phyloP scores from a whole-genome alignment of 2,113 vertebrate genomes.

The Turnix velox region DNA sequence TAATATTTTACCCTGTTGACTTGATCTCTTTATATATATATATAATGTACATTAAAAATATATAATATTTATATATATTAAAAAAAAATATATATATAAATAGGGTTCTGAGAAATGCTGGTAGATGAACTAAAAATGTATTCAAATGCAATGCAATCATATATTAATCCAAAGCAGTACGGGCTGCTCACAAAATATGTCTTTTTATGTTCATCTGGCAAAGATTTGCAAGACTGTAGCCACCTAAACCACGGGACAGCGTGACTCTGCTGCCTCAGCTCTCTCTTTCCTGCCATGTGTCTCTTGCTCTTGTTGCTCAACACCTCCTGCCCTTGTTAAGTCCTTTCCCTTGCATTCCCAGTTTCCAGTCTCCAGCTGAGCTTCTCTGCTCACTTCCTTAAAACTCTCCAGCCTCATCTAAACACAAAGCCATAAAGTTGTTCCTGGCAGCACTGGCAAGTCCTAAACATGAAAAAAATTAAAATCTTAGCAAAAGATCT shows the following conservation, averaged over 20 bases:
- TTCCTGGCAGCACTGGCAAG: background rate
- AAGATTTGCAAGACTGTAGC: background rate
- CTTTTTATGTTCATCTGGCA: background rate
- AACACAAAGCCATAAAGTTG: background rate
- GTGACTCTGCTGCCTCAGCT: background rate
- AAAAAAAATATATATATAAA: background rate
- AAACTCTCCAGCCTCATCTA: background rate
- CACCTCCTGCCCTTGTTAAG: background rate
- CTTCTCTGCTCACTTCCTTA: background rate
- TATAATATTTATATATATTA: no score
- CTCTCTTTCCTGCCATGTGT: background rate
- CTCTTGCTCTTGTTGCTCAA: background rate
- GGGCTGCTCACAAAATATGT: background rate
- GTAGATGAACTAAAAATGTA: background rate
- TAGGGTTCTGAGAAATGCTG: background rate
- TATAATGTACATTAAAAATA: no score
- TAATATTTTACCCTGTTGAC: background rate
- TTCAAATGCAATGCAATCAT: background rate
- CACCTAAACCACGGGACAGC: background rate
- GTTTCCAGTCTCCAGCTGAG: background rate
- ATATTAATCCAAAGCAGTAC: background rate
- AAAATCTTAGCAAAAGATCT: background rate
- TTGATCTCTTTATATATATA: background rate
- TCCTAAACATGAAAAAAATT: background rate
- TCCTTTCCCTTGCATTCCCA: background rate